Percentiles rank a stretch among this genome's conserved stretches.
These are phyloP conservation scores for Listronotus bonariensis DNA, from an alignment of 1,140 invertebrate genomes.

Conservation along the genomic window DNA sequence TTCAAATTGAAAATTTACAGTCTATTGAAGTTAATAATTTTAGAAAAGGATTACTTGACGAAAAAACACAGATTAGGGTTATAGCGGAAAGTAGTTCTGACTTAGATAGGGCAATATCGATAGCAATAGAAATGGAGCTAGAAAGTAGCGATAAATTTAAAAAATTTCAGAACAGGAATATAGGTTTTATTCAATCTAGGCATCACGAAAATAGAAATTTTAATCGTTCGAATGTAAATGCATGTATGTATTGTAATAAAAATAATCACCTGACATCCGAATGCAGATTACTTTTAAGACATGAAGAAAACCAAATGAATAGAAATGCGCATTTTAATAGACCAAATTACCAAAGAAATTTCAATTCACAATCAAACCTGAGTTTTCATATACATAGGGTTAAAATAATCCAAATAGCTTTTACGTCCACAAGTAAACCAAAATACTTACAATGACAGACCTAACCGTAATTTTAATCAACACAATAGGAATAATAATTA, in stretches of 20 bases:
- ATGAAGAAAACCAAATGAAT: constrained; percentile 2
- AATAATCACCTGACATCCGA: constrained; percentile 10
- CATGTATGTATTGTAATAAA: constrained; percentile 8
- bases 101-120: too few species aligned
- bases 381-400: neutral
- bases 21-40: too few species aligned
- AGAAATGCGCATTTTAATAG: neutral
- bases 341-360: constrained; percentile 4
- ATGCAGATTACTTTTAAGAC: neutral
- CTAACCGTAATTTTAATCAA: too few species aligned
- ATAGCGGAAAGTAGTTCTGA: neutral
- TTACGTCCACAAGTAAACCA: too few species aligned
- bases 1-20: too few species aligned
- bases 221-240: neutral
- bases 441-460: too few species aligned
- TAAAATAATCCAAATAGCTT: too few species aligned
- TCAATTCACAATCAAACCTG: neutral
- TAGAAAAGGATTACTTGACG: too few species aligned
- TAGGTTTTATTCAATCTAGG: constrained; percentile 2
- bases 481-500: too few species aligned
- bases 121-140: too few species aligned
- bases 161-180: neutral
- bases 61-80: too few species aligned
- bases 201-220: neutral
- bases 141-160: neutral